These are phyloP conservation scores for Aphrophora alni DNA, from an alignment of 2,888 invertebrate genomes.

Conservation along the genomic window DNA sequence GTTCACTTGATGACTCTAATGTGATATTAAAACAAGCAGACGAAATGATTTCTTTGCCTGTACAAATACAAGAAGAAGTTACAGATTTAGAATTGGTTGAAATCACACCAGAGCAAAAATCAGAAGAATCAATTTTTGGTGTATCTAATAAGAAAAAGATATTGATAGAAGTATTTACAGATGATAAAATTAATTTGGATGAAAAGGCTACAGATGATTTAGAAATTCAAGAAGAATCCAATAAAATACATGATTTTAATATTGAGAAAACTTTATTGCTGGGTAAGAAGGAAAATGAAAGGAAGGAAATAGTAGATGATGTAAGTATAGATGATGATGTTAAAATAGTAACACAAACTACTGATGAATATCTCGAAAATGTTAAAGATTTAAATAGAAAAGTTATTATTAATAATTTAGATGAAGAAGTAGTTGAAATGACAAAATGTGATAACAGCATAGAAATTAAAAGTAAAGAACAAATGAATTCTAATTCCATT, in stretches of 20 bases:
- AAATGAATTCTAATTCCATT: too few relatives aligned
- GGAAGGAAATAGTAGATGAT: not conserved
- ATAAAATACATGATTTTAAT: not conserved
- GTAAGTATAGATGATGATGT: not conserved
- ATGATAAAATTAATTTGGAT: not conserved
- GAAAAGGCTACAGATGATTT: not conserved
- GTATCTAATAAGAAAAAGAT: not conserved
- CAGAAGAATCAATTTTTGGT: not conserved
- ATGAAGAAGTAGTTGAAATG: not conserved
- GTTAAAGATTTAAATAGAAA: not conserved
- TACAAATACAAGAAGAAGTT: not conserved
- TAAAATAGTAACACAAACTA: not conserved
- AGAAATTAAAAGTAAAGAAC: not conserved
- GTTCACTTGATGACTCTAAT: too few relatives aligned
- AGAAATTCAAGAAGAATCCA: not conserved
- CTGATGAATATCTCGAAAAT: not conserved
- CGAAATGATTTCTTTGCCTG: not conserved
- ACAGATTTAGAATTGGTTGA: not conserved
- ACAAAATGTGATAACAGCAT: not conserved
- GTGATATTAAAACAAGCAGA: too few relatives aligned
- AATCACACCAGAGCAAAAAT: not conserved
- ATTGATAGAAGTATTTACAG: not conserved
- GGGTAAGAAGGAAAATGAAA: not conserved
- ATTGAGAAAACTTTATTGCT: not conserved
- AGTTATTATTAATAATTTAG: not conserved